Evolutionary conservation across 1,140 invertebrate genomes (phyloP).

Genomic region (Drosophila athabasca): DNA sequence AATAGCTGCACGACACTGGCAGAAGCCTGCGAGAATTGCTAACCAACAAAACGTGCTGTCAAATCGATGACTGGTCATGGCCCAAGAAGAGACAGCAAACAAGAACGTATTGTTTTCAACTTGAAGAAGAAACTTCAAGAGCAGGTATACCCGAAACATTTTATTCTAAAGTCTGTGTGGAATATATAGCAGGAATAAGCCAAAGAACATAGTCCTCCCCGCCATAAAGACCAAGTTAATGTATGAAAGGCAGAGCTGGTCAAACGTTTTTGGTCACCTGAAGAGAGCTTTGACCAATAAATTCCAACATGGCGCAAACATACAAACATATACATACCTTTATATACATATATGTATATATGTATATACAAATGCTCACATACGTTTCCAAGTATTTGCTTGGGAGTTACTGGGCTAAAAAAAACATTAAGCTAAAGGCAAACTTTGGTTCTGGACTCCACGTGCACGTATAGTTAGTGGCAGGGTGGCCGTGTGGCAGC

Average conservation of each 20-base stretch:
- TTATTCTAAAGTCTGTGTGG: no score
- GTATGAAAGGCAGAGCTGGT: conserved; percentile 1
- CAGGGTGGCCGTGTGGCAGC: conserved; percentile 20
- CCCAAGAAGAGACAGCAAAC: neutral
- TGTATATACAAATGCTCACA: conserved; percentile 13
- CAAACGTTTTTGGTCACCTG: conserved; percentile 27
- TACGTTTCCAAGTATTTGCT: conserved; percentile 66
- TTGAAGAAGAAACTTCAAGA: neutral
- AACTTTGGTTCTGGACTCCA: conserved; percentile 60
- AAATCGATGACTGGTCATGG: conserved; percentile 40
- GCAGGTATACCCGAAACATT: no score
- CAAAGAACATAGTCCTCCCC: no score
- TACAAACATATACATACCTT: conserved; percentile 9
- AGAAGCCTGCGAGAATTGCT: conserved; percentile 16
- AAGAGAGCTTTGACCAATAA: conserved; percentile 49
- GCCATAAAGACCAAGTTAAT: conserved; percentile 1
- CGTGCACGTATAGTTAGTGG: conserved; percentile 29
- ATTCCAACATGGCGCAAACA: conserved; percentile 40
- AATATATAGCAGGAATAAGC: neutral
- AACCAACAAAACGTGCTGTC: conserved; percentile 42
- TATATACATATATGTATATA: neutral
- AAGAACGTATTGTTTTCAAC: conserved; percentile 7
- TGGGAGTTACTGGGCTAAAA: conserved; percentile 13
- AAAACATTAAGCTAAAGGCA: conserved; percentile 59
- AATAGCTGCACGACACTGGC: conserved; percentile 51